Conservation (phyloP, 2,113 vertebrate genomes). For the Periophthalmus modestus region DNA sequence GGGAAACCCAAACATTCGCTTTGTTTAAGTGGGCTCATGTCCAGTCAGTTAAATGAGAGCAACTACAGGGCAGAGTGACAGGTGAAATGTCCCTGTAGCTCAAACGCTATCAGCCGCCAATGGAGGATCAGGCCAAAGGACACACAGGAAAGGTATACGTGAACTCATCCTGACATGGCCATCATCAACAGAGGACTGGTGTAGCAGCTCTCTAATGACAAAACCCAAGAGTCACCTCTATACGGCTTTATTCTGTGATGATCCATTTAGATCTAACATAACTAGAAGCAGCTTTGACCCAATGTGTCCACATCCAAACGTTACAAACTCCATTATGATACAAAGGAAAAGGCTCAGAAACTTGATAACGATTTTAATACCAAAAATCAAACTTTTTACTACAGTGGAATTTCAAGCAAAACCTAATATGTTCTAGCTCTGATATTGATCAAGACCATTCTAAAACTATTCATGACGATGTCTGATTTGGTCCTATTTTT, state of each 20-base stretch:
- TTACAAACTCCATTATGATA: too few species aligned
- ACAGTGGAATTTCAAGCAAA: too few species aligned
- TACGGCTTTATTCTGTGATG: neutral
- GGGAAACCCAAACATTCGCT: slow-evolving; percentile 45
- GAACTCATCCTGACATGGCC: slow-evolving; percentile 47
- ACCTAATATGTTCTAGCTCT: neutral
- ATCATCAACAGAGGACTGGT: slow-evolving; percentile 8
- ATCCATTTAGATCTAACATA: neutral
- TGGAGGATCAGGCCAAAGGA: slow-evolving; percentile 62
- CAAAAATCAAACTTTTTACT: too few species aligned
- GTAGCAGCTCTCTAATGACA: neutral
- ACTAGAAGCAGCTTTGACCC: neutral
- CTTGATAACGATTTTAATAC: too few species aligned
- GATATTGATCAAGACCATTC: neutral
- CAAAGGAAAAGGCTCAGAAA: too few species aligned
- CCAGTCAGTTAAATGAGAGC: slow-evolving; percentile 65
- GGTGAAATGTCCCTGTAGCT: slow-evolving; percentile 55
- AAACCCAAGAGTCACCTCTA: neutral
- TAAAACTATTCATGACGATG: neutral
- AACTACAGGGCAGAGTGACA: slow-evolving; percentile 61
- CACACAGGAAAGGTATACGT: slow-evolving; percentile 68
- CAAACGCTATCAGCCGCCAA: slow-evolving; percentile 58
- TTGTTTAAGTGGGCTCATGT: slow-evolving; percentile 69
- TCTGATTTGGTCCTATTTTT: neutral
- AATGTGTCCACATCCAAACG: neutral